Evolutionary conservation across 2,797 vertebrate species (phyloP).

Genomic region (Falco concolor): DNA sequence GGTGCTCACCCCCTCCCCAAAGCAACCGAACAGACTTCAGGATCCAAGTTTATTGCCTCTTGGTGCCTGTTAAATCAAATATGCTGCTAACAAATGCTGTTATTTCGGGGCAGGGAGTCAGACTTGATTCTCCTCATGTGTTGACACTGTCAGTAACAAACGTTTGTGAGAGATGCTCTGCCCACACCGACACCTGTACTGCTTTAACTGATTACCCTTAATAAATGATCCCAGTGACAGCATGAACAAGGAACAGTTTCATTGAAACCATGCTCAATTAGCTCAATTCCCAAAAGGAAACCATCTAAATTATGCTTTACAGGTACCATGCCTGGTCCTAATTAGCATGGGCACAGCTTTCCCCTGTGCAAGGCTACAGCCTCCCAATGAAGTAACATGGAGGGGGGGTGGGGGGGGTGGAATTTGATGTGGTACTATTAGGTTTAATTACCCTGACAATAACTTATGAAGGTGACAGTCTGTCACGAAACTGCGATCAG

Average conservation of each 20-base stretch:
- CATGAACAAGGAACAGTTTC: not conserved
- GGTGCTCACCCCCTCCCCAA: not conserved
- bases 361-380: not conserved
- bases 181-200: not conserved
- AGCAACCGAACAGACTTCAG: not conserved
- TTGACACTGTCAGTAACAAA: not conserved
- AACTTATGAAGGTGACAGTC: not conserved
- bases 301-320: not conserved
- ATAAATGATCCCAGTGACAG: not conserved
- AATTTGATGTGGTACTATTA: not conserved
- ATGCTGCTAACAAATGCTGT: not conserved
- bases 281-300: slow-evolving; percentile 9
- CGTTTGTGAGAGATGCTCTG: not conserved
- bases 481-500: not conserved
- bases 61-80: not conserved
- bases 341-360: not conserved
- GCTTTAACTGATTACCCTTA: not conserved
- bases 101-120: accelerated
- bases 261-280: not conserved
- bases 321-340: not conserved
- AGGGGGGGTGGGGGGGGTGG: not conserved
- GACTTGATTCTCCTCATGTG: not conserved
- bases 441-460: not conserved
- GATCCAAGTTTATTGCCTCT: not conserved
- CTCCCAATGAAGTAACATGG: not conserved